phyloP scores from a whole-genome alignment of 1,140 invertebrate genomes.

The Hycleus phaleratus region DNA sequence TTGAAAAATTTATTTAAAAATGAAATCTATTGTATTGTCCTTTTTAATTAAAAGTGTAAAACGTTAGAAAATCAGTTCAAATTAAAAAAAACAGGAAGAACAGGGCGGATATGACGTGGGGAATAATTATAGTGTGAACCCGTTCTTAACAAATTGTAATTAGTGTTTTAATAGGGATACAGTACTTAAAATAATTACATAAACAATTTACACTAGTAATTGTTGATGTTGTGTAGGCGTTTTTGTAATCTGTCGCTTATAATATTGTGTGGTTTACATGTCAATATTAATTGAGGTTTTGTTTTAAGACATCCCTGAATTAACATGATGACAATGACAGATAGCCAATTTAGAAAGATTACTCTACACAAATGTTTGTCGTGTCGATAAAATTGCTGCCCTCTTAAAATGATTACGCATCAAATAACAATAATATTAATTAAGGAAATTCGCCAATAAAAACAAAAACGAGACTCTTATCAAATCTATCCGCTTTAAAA shows the following conservation, averaged over 20 bases:
- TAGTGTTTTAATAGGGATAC: slow-evolving; percentile 40
- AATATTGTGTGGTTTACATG: slow-evolving; percentile 4
- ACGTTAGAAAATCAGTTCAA: not conserved
- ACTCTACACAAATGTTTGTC: slow-evolving; percentile 20
- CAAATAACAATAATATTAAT: too few relatives aligned
- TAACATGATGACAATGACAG: slow-evolving; percentile 14
- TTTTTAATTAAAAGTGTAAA: too few relatives aligned
- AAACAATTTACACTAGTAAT: slow-evolving; percentile 31
- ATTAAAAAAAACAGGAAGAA: slow-evolving; percentile 16
- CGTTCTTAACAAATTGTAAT: slow-evolving; percentile 37
- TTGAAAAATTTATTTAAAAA: too few relatives aligned
- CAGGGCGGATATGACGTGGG: slow-evolving; percentile 33
- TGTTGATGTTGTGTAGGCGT: slow-evolving; percentile 25
- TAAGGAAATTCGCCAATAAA: too few relatives aligned
- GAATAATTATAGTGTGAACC: slow-evolving; percentile 38
- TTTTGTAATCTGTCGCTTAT: slow-evolving; percentile 11
- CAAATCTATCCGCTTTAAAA: slow-evolving; percentile 1
- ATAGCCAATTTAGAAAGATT: slow-evolving; percentile 21
- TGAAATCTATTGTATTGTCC: too few relatives aligned
- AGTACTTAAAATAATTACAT: slow-evolving; percentile 39
- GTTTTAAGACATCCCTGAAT: slow-evolving; percentile 10
- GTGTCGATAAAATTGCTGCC: slow-evolving; percentile 14
- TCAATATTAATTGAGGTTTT: slow-evolving; percentile 17
- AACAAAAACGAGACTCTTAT: not conserved
- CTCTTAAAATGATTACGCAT: slow-evolving; percentile 9